Evolutionary conservation across 1,140 invertebrate genomes (phyloP).

Genomic region (Magallana ariakensis): DNA sequence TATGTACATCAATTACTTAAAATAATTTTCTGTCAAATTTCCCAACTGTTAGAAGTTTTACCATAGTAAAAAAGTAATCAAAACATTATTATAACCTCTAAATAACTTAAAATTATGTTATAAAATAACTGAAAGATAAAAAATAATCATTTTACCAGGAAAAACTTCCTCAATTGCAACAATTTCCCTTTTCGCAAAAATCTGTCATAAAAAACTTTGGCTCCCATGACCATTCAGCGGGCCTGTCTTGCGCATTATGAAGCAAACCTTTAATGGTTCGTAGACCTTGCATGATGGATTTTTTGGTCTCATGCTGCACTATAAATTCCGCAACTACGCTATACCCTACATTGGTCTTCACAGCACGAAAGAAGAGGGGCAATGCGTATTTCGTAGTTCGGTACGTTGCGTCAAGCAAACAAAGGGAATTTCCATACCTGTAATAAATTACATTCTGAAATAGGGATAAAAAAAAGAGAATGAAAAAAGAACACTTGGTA

Average conservation of each 20-base stretch:
- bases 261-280: conserved; percentile 47
- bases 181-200: conserved; percentile 41
- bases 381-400: conserved; percentile 55
- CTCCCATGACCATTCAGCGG: conserved; percentile 19
- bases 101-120: too few relatives aligned
- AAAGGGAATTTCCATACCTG: conserved; percentile 48
- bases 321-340: conserved; percentile 54
- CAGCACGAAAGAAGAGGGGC: conserved; percentile 56
- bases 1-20: too few relatives aligned
- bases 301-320: conserved; percentile 51
- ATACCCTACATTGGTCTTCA: conserved; percentile 55
- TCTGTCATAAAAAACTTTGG: conserved; percentile 51
- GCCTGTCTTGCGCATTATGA: conserved; percentile 6
- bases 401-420: conserved; percentile 59
- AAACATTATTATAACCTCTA: too few relatives aligned
- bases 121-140: background rate
- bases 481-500: background rate
- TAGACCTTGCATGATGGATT: conserved; percentile 49
- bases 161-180: conserved; percentile 44
- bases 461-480: background rate
- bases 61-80: too few relatives aligned
- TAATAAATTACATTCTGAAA: background rate
- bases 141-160: background rate
- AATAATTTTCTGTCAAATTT: too few relatives aligned
- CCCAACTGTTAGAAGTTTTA: too few relatives aligned